Base-by-base conservation (phyloP, 2,797 vertebrate genomes). In the Poeciliopsis infans region DNA sequence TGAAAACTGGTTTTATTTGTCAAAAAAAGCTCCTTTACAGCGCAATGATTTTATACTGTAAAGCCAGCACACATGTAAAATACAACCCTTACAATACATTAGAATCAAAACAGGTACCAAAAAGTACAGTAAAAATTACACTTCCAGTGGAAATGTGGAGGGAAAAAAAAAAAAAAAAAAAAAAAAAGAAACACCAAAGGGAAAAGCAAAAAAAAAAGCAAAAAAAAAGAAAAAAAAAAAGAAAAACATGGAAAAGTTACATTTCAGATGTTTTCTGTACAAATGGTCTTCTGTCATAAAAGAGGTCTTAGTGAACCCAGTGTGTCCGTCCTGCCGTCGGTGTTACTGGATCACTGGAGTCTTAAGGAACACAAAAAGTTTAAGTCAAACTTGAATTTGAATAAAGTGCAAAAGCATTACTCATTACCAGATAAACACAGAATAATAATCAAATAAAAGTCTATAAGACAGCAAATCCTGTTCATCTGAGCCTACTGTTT, bases 51-150 rank as follows among this genome's bases (percentile, higher is more conserved):
- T 93, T 96, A 87, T 87, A 96, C 97, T 97, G 95, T 96, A 98
- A 98, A 96, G 95, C 96, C 96, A 97, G 97, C 96, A 96, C 95
- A 99, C 97, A 98, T 98, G 98, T 99, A 99, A 99, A 99, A 99
- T 99, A 99, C 96, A 96, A 95, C 97, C 98, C 97, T 98, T 93
- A 99, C 97, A 98, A 98, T 98, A 99, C 97, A 99, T 98, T 99
- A 99, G 98, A 98, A 98, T 99, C 97, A 98, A 98, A 97, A 98
- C 97, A 96, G 98, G 98, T 99, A 99, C 98, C 98, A 99, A 99
- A 99, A 99, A 99, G 98, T 99, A 99, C 97, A 99, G 98, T 99
- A 99, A 99, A 99, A 99, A 98, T 98, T 97, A 98, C 98, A 99
- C 98, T 98, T 99, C 98, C 98, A 91, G 93, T 96, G 98, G 98